Evolutionary conservation across 2,888 invertebrate genomes (phyloP), one percentile per base, ranked within the genome.

Genomic region (Polymixis flavicincta): DNA sequence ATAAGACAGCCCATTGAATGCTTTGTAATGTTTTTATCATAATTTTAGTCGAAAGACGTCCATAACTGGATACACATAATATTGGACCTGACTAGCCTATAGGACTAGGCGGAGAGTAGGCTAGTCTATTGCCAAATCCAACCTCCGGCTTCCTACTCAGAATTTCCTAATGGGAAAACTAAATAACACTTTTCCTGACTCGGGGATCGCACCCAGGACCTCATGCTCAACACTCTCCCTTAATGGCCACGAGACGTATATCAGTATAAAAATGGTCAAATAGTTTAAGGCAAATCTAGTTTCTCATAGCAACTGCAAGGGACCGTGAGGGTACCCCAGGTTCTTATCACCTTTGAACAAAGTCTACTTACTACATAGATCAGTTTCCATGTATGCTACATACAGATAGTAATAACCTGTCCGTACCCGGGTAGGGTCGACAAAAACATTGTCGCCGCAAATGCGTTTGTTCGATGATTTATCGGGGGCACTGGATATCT

Each of bases 401-500:
- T 37, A 55, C 13, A 48, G 48, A 69, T 66, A 75, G 81, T 75
- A 82, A 83, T 82, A 85, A 78, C 70, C 69, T 75, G 72, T 75
- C 57, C 32, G 67, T 68, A 25, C 69, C 66, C 52, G 66, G 69
- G 76, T 72, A 80, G 74, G 76, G 85, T 80, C 80, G 61, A 61
- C 85, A 85, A 85, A 84, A 85, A 84, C 84, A 76, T 74, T 79
- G 85, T 76, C 83, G 77, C 85, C 85, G 67, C 80, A 76, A 84
- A 76, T 83, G 76, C 83, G 85, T 85, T 68, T 45, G 70, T 37
- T 67, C 75, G 42, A 85, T 84, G 84, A 84, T 84, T 76, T 85
- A 84, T 76, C 14, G 63, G 13, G 74, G 83, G 64, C 70, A 71
- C 59, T 65, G 83, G 76, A 83, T 85, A 85, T 84, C 84, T 84